Evolutionary conservation across 1,140 invertebrate genomes (phyloP), one percentile per base, ranked within the genome.

Genomic region (Tribolium madens): DNA sequence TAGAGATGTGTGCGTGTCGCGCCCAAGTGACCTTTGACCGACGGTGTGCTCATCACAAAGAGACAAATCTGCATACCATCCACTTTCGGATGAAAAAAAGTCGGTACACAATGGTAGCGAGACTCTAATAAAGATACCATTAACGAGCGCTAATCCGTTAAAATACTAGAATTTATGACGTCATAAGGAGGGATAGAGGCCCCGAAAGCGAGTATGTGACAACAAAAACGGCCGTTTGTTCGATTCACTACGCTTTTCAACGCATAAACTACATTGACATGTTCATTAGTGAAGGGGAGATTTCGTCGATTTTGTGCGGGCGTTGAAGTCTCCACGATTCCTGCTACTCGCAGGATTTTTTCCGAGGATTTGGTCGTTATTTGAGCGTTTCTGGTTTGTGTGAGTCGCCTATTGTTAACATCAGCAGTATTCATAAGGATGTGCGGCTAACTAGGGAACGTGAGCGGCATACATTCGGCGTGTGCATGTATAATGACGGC

Each of bases 361-460:
- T 26, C 21, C 21, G 21, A 4, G 21, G 21, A 2, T 26, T 26
- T 26, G 21, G 21, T 26, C 21, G 21, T 50, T 74, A 74, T 77
- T 46, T 53, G 31, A 60, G 73, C 50, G 42, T 60, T 69, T 48
- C 74, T 76, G 64, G 77, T 76, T 79, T 76, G 69, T 79, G 74
- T 79, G 76, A 73, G 77, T 80, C 60, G 60, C 70, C 79, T 77
- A 82, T 82, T 82, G 81, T 82, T 81, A 81, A 79, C 79, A 79
- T 75, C 77, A 72, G 68, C 74, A 73, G 75, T 79, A 82, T 81
- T 80, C 81, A 82, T 82, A 82, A 81, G 79, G 81, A 82, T 82
- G 81, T 78, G 78, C 79, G 75, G 78, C 78, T 82, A 82, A 82
- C 81, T 82, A 82, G 79, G 75, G 76, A 79, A 82, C 81, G 81